Evolutionary conservation across 1,140 invertebrate genomes (phyloP), one percentile per base, ranked within the genome.

Genomic region (Solenopsis invicta): DNA sequence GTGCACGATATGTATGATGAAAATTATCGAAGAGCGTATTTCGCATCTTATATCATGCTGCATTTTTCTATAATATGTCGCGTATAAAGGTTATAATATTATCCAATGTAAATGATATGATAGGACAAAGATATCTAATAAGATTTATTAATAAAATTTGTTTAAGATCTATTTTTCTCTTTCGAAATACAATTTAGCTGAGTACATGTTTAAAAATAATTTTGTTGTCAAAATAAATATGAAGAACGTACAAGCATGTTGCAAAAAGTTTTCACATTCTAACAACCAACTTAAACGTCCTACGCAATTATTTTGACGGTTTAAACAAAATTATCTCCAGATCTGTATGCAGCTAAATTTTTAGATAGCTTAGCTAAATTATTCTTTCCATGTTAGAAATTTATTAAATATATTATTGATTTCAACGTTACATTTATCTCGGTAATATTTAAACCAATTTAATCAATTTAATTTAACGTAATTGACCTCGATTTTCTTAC

Each of bases 21-120:
- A 75, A 74, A 84, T 84, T 12, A 75, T 50, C 45, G 69, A 48
- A 48, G 41, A 61, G 41, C 67, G 61, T 41, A 21, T 6, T 24
- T 84, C 21, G 24, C 8, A n/a, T 13, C 24, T 29, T 48, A 13
- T 71, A 64, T 59, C 0, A 37, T 34, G 34, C 8, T 12, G 18
- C 12, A 16, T 21, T 59, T 21, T 24, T 74, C 52, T 18, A 29
- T n/a, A 45, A 54, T 34, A 13, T 24, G 56, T 52, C 24, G 48
- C 41, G 0, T 52, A 67, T 24, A 18, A 34, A 34, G 4, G 4
- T 1, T 62, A 12, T 10, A 48, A 21, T 24, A 21, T 24, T 41
- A 41, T 41, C n/a, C n/a, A 21, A 75, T 56, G 18, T 5, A 12
- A 75, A 6, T 75, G 21, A 34, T 13, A 29, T n/a, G 5, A 62